These are phyloP conservation scores for Drosophila tripunctata DNA, from an alignment of 2,888 invertebrate species.

Conservation along the genomic window DNA sequence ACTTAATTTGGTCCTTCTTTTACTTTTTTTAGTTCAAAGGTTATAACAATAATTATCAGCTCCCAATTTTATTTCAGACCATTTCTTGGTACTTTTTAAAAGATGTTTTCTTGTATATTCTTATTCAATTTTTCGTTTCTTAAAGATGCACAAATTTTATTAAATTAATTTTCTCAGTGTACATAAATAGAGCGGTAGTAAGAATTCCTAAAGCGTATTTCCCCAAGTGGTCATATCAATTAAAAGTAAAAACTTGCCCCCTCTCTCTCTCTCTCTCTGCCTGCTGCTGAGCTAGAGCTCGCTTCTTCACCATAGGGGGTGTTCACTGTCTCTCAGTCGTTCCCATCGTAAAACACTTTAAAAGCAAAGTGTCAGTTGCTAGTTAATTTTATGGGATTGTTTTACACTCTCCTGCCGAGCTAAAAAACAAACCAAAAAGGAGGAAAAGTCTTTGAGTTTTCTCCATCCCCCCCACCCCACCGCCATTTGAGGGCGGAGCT, in stretches of 20 bases:
- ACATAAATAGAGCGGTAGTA: no score
- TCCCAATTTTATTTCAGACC: no score
- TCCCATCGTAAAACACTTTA: constrained; percentile 21
- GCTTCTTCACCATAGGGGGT: constrained; percentile 1
- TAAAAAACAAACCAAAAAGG: not conserved
- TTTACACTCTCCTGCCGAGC: constrained; percentile 68
- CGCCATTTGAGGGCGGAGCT: constrained; percentile 41
- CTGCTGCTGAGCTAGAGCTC: not conserved
- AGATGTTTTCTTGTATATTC: no score
- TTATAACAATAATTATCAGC: no score
- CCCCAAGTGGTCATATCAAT: constrained; percentile 43
- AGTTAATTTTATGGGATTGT: constrained; percentile 73
- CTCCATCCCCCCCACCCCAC: no score
- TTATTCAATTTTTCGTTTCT: no score
- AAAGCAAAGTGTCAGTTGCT: constrained; percentile 54
- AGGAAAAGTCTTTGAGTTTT: constrained; percentile 39
- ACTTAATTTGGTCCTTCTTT: no score
- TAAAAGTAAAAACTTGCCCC: constrained; percentile 31
- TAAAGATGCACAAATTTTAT: no score
- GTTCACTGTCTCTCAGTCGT: not conserved
- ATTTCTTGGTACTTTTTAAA: no score
- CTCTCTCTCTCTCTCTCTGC: not conserved
- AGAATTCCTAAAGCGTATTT: not conserved
- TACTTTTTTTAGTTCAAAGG: no score
- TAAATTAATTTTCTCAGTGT: no score